Conservation (phyloP, 2,113 vertebrate species). For the Ceyx cyanopectus region DNA sequence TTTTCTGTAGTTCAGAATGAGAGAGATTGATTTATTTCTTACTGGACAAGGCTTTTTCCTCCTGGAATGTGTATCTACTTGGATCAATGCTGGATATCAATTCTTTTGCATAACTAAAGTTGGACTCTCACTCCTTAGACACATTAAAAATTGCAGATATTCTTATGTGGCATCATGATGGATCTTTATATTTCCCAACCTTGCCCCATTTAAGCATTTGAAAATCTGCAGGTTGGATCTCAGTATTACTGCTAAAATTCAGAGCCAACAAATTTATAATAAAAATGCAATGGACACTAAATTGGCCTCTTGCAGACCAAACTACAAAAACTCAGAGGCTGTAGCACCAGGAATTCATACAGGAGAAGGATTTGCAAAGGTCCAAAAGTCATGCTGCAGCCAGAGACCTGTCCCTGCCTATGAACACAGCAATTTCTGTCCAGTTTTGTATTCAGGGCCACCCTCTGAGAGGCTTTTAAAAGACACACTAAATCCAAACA, state of each 20-base stretch:
- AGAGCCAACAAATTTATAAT: background rate
- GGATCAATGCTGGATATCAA: background rate
- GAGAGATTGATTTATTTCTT: background rate
- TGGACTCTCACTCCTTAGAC: background rate
- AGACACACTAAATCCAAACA: background rate
- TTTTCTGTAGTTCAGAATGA: background rate
- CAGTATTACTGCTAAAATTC: background rate
- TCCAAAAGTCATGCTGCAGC: background rate
- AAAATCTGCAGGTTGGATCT: background rate
- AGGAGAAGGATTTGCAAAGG: background rate
- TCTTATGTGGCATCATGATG: background rate
- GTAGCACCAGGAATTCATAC: background rate
- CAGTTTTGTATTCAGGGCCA: background rate
- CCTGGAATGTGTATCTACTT: background rate
- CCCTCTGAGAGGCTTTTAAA: background rate
- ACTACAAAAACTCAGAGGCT: background rate
- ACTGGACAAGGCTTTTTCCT: background rate
- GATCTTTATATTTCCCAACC: background rate
- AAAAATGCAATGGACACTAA: constrained; percentile 8
- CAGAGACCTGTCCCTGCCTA: background rate
- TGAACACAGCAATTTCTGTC: background rate
- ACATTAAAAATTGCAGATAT: background rate
- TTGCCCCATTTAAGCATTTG: background rate
- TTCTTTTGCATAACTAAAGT: background rate
- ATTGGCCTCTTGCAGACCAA: background rate